These are phyloP conservation scores for Rhabdomys pumilio DNA, from an alignment of 2,797 vertebrate species.

Conservation along the genomic window DNA sequence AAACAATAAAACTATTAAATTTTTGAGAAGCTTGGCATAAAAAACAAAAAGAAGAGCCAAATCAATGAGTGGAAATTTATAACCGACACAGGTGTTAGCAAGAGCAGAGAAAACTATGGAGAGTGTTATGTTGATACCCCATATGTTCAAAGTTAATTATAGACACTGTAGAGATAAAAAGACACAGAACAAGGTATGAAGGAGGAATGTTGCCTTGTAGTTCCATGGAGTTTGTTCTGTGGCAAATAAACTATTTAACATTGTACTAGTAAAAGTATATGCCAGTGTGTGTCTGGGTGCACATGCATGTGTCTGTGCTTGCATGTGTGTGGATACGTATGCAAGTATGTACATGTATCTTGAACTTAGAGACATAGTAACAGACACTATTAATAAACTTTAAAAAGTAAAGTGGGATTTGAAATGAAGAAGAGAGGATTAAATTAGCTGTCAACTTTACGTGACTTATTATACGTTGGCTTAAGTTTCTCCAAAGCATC, in stretches of 20 bases:
- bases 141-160: slow-evolving; percentile 5
- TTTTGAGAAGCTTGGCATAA: neutral
- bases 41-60: neutral
- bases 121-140: neutral
- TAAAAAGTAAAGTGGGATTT: neutral
- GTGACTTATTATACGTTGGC: neutral
- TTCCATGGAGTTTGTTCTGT: neutral
- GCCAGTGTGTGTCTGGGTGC: neutral
- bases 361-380: neutral
- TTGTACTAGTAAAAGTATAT: neutral
- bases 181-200: neutral
- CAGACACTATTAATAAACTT: neutral
- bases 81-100: neutral
- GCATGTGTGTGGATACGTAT: too few relatives aligned
- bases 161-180: neutral
- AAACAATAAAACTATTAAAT: neutral
- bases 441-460: neutral
- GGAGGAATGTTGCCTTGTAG: neutral
- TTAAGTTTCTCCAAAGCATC: neutral
- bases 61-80: neutral
- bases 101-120: neutral
- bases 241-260: neutral
- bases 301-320: neutral
- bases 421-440: neutral
- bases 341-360: too few relatives aligned